Evolutionary conservation across 2,797 vertebrate genomes (phyloP).

Genomic region (Meda fulgida): DNA sequence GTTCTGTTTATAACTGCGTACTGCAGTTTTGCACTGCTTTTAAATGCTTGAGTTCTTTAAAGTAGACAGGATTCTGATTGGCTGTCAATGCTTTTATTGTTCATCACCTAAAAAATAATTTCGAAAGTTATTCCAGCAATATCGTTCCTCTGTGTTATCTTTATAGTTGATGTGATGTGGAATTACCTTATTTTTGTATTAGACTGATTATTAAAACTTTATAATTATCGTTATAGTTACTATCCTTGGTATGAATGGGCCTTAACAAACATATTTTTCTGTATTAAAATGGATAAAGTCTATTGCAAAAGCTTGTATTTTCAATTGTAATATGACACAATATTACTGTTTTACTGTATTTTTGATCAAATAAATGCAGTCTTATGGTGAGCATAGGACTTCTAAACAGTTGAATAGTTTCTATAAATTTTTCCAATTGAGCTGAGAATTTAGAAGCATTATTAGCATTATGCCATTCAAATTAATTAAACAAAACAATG

Average conservation of each 20-base stretch:
- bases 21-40: background rate
- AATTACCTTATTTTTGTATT: background rate
- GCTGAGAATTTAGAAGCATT: background rate
- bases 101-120: background rate
- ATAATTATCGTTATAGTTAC: background rate
- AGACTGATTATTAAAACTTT: background rate
- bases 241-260: background rate
- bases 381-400: background rate
- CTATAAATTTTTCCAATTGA: background rate
- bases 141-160: background rate
- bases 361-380: background rate
- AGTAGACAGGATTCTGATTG: background rate
- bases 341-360: background rate
- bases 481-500: constrained; percentile 29
- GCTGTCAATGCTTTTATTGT: background rate
- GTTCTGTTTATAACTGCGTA: background rate
- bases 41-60: background rate
- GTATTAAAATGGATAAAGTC: background rate
- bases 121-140: background rate
- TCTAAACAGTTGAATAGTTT: background rate
- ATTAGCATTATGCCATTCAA: background rate
- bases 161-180: background rate
- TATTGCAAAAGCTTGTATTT: background rate
- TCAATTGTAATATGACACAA: background rate
- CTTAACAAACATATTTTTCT: too few species aligned